A percentile compares a stretch with the other conserved stretches of the same genome.
These are phyloP conservation scores for Heliconius hortense DNA, from an alignment of 2,888 invertebrate species.

Conservation along the genomic window DNA sequence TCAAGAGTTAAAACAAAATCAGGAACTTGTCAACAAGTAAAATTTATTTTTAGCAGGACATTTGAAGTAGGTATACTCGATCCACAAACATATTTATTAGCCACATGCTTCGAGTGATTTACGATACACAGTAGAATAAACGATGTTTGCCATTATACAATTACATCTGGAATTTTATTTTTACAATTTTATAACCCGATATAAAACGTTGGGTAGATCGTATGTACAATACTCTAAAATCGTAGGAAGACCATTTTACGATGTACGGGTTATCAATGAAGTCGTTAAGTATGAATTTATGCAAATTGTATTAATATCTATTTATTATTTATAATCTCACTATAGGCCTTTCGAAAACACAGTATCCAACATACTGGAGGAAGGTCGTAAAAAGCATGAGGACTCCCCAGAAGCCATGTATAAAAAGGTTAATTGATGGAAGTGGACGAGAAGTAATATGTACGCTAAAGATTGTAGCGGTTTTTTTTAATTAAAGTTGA, in stretches of 20 bases:
- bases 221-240: not conserved
- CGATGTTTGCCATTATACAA: conserved; percentile 37
- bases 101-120: conserved; percentile 37
- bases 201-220: conserved; percentile 25
- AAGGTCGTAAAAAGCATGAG: no score
- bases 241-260: not conserved
- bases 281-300: not conserved
- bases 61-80: conserved; percentile 1
- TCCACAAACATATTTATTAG: conserved; percentile 15
- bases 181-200: conserved; percentile 40
- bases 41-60: not conserved
- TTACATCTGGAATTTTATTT: conserved; percentile 42
- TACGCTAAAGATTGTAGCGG: no score
- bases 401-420: no score
- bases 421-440: no score
- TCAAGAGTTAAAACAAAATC: no score
- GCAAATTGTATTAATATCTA: not conserved
- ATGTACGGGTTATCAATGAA: not conserved
- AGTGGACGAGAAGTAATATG: no score
- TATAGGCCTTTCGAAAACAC: no score
- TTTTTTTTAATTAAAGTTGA: no score
- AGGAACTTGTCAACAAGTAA: not conserved
- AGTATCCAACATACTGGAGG: no score
- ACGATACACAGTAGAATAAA: conserved; percentile 36
- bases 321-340: no score